These are phyloP conservation scores for Craseonycteris thonglongyai DNA, from an alignment of 2,113 vertebrate genomes.

Conservation along the genomic window DNA sequence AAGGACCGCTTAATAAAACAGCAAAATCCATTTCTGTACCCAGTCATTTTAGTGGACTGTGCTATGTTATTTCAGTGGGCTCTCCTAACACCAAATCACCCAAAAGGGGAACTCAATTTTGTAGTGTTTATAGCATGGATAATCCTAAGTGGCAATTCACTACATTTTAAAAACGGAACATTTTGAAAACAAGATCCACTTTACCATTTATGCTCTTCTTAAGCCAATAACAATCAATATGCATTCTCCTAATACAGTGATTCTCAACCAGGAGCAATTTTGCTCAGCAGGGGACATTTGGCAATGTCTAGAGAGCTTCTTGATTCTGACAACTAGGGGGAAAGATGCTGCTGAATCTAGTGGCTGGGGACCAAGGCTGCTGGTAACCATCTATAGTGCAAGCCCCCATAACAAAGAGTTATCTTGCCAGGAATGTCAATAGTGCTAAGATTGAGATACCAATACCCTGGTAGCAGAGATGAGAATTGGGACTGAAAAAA, in stretches of 20 bases:
- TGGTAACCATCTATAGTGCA: neutral
- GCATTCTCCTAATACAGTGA: neutral
- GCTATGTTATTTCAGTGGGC: neutral
- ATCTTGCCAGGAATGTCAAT: neutral
- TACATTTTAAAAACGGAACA: neutral
- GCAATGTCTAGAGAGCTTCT: neutral
- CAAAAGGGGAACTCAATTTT: neutral
- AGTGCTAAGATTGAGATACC: neutral
- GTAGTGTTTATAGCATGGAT: neutral
- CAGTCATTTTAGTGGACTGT: neutral
- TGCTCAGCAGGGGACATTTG: neutral
- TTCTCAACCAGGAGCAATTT: neutral
- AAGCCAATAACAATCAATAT: neutral
- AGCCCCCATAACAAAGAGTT: neutral
- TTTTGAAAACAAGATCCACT: neutral
- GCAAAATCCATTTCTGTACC: slow-evolving; percentile 13
- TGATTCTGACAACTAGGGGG: neutral
- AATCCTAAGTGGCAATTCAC: neutral
- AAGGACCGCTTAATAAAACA: slow-evolving; percentile 64
- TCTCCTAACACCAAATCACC: neutral
- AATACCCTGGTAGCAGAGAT: neutral
- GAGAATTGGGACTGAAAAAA: neutral
- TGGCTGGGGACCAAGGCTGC: no score
- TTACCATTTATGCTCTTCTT: neutral
- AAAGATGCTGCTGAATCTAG: neutral